Conservation (phyloP, 1,140 invertebrate genomes). For the Ericerus pela region DNA sequence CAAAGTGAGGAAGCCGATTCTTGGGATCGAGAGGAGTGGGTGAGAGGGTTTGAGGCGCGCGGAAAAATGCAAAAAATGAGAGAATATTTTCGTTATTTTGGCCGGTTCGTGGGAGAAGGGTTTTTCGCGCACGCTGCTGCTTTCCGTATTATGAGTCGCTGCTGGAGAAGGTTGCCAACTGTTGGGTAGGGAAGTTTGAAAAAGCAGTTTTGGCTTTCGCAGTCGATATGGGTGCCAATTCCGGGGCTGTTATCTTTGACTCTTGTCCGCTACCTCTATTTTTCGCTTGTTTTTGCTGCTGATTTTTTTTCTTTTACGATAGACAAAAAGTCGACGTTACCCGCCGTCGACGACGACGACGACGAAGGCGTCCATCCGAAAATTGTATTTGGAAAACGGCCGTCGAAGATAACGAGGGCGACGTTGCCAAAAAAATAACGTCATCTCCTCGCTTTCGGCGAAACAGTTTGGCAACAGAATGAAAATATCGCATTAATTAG, state of each 20-base stretch:
- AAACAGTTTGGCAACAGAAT: conserved; percentile 4
- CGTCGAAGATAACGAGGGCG: conserved; percentile 6
- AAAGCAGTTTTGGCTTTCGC: conserved; percentile 6
- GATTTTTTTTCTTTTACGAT: too few species aligned
- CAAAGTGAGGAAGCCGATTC: too few species aligned
- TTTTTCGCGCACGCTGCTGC: too few species aligned
- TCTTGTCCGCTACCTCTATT: too few species aligned
- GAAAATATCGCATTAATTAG: conserved; percentile 12
- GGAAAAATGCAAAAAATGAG: too few species aligned
- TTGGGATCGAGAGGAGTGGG: too few species aligned
- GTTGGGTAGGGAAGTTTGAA: conserved; percentile 8
- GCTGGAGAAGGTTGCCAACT: conserved; percentile 11
- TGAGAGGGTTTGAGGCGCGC: too few species aligned
- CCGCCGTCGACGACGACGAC: not conserved
- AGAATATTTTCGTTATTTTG: conserved; percentile 8
- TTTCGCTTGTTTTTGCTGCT: too few species aligned
- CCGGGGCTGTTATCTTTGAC: conserved; percentile 8
- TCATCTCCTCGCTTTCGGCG: conserved; percentile 5
- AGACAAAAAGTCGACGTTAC: not conserved
- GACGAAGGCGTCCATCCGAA: not conserved
- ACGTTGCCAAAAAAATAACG: conserved; percentile 12
- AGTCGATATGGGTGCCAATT: conserved; percentile 5
- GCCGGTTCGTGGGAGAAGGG: not conserved
- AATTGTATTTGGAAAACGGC: conserved; percentile 7
- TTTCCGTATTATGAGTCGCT: too few species aligned